Evolutionary conservation across 64 coral and sea anemone genomes (phyloP).

Genomic region (Montipora sp.): DNA sequence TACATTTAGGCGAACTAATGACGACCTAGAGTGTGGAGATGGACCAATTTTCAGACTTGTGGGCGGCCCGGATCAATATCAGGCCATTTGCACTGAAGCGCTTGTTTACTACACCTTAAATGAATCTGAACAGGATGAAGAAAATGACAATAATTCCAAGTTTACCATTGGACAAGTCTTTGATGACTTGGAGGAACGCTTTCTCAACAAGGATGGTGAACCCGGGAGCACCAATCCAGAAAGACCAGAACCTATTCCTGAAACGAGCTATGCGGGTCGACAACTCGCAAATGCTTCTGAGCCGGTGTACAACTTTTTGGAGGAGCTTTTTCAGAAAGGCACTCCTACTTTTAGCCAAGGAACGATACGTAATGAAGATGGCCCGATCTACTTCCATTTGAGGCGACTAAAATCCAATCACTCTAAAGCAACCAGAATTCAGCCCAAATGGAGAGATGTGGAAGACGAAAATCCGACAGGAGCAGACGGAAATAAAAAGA

Average conservation of each 20-base stretch:
- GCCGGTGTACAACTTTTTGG: not conserved
- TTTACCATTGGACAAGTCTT: not conserved
- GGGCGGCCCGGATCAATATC: not conserved
- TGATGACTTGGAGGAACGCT: not conserved
- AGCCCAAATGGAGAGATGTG: not conserved
- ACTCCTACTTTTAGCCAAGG: not conserved
- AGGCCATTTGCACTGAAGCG: not conserved
- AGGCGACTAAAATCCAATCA: not conserved
- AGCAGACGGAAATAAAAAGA: not conserved
- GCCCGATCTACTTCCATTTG: not conserved
- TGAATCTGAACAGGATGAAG: not conserved
- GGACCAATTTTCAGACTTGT: not conserved
- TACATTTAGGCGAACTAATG: not conserved
- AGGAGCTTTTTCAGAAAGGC: not conserved
- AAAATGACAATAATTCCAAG: not conserved
- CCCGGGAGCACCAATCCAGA: not conserved
- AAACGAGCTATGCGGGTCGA: not conserved
- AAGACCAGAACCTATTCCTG: not conserved
- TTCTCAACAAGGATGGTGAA: not conserved
- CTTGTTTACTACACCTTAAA: not conserved
- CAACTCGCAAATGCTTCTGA: not conserved
- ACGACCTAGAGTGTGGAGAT: not conserved
- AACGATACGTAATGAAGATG: not conserved
- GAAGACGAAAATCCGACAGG: not conserved
- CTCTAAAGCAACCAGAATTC: not conserved